Evolutionary conservation across 2,797 vertebrate genomes (phyloP), one percentile per base, ranked within the genome.

Genomic region (Hypotaenidia philippensis): DNA sequence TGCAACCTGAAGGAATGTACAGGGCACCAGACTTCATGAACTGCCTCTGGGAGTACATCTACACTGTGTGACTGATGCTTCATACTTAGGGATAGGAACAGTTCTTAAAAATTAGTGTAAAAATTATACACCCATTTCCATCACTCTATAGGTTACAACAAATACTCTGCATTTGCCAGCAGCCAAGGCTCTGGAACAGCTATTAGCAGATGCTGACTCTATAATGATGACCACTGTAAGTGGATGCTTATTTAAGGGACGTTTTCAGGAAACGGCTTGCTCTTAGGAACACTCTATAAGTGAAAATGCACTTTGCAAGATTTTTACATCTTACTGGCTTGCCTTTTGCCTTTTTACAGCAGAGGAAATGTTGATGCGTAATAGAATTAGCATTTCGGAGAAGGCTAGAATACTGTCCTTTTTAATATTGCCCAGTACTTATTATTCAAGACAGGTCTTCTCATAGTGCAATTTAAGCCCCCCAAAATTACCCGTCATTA

Each of bases 401-500:
- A 94, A 94, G 93, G 59, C 79, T 90, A 90, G 89, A 93, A 64
- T 78, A 87, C 64, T 88, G 79, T 72, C 94, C 94, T 53, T 85
- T 84, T 83, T 81, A 83, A 71, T 81, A 72, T 66, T 91, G 83
- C 50, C 59, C 13, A 23, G 38, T 53, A 88, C 90, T 97, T 96
- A 94, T 95, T 95, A 94, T 98, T 97, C 96, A 94, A 96, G 95
- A 96, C 96, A 97, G 90, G 92, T 97, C 86, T 97, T 96, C 96
- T 96, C 74, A 45, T 65, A 65, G 79, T 72, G 87, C 93, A 96
- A 97, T 97, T 97, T 97, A 96, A 98, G 93, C 92, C 96, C 94
- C 96, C 96, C 93, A 76, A 95, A 98, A 98, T 97, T 96, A 96
- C 92, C 96, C 94, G 9, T 96, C 95, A 97, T 97, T 97, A 97